Base-by-base conservation (phyloP, 2,888 invertebrate genomes). In the Drosophila gaucha region DNA sequence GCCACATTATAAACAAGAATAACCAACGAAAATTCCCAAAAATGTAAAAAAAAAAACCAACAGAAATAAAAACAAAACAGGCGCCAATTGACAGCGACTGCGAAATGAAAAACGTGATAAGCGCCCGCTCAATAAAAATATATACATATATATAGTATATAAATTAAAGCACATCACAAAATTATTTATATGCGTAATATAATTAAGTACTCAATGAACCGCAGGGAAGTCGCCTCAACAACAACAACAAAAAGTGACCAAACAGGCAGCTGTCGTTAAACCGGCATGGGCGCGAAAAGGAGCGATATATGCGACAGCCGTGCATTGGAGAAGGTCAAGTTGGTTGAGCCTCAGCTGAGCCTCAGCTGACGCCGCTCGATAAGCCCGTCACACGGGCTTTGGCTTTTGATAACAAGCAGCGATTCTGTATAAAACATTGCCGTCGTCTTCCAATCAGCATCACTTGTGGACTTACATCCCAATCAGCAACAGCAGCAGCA, bases 131-230 rank as follows among this genome's bases (percentile, higher is more conserved):
- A 47, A 39, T 28, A 39, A 22, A 39, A 30, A 41, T 12, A 22
- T 39, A 10, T 6, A n/a, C 12, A 10, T 36, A 49, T 14, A 10
- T 30, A n/a, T 35, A 26, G 20, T 43, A 43, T 47, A 54, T 74
- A 59, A 67, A 77, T 60, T 73, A 66, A 65, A 54, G 36, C 65
- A 58, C 51, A 64, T 66, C 59, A 55, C 20, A 69, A 60, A 30
- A 67, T 51, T 57, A 57, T 57, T 54, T 55, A 74, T 54, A 56
- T 50, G 52, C 63, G 33, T 67, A 64, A 72, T 71, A 66, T 75
- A 88, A 82, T 82, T 86, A 88, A 86, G 58, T 82, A 86, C 88
- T 88, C 88, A 86, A 78, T 88, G 82, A 88, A 86, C 86, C 51
- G 75, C 69, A 75, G 88, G 82, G 74, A 87, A 85, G 78, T 83